phyloP scores from a whole-genome alignment of 1,140 invertebrate species.

The Drosophila neocordata region DNA sequence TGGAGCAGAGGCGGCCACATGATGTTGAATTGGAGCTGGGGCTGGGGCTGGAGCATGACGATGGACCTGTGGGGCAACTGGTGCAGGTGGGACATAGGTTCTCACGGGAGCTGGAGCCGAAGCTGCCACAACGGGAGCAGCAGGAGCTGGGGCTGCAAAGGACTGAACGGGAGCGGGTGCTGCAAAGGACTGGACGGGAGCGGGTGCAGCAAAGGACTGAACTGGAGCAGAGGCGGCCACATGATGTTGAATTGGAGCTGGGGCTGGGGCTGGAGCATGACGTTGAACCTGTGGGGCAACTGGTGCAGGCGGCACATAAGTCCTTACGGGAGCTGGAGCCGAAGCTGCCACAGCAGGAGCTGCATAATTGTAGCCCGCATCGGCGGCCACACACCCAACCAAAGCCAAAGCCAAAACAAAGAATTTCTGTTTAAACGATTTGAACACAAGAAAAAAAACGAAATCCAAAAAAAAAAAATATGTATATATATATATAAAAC shows the following conservation, averaged over 20 bases:
- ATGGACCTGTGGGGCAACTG: conserved; percentile 26
- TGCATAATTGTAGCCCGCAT: conserved; percentile 65
- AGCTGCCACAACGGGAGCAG: conserved; percentile 26
- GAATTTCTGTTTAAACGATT: conserved; percentile 45
- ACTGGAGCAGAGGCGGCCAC: conserved; percentile 32
- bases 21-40: conserved; percentile 22
- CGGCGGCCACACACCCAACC: conserved; percentile 55
- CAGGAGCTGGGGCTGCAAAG: conserved; percentile 30
- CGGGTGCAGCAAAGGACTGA: conserved; percentile 19
- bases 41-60: conserved; percentile 29
- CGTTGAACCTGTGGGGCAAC: conserved; percentile 27
- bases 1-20: conserved; percentile 28
- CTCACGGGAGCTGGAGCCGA: conserved; percentile 53
- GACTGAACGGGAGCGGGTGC: conserved; percentile 26
- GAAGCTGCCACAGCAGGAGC: conserved; percentile 47
- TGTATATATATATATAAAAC: conserved; percentile 6
- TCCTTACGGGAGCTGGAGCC: conserved; percentile 50
- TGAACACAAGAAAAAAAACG: neutral
- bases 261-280: conserved; percentile 36
- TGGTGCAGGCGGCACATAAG: conserved; percentile 39
- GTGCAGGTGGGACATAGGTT: conserved; percentile 35
- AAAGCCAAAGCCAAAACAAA: conserved; percentile 60
- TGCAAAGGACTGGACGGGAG: conserved; percentile 21
- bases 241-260: conserved; percentile 27
- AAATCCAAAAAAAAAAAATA: neutral